These are phyloP conservation scores for Pollicipes pollicipes DNA, from an alignment of 1,140 invertebrate species.

Conservation along the genomic window DNA sequence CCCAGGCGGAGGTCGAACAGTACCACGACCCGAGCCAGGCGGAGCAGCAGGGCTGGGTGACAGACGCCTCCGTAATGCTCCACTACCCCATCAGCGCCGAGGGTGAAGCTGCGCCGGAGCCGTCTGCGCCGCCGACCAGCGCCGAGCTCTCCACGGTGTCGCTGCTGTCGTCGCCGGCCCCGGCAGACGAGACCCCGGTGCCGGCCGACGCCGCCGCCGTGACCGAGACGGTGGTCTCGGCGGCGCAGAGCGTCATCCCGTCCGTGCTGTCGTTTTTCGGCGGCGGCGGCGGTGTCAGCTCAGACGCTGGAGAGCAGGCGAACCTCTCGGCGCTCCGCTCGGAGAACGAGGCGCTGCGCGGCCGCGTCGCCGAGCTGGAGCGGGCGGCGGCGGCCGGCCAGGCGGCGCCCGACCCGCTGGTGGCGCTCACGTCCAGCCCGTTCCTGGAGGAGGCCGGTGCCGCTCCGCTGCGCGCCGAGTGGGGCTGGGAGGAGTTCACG, in stretches of 20 bases:
- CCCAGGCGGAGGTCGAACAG: too few species aligned
- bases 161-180: too few species aligned
- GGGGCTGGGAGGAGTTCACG: not conserved
- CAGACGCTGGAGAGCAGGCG: not conserved
- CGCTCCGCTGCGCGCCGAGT: not conserved
- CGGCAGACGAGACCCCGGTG: too few species aligned
- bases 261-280: not conserved
- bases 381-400: not conserved
- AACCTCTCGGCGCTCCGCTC: too few species aligned
- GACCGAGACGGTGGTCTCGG: too few species aligned
- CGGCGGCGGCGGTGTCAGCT: not conserved
- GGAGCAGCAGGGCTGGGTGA: too few species aligned
- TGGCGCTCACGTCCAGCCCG: not conserved
- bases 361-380: not conserved
- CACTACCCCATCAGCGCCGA: too few species aligned
- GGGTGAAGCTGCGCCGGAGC: not conserved
- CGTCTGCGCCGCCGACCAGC: not conserved
- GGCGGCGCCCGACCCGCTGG: not conserved
- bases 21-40: too few species aligned
- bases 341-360: not conserved
- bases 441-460: not conserved
- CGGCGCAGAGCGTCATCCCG: too few species aligned
- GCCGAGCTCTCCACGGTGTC: too few species aligned
- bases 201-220: too few species aligned
- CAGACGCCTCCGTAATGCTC: too few species aligned